Conservation (phyloP, 92 coral and sea anemone genomes). For the Umimayanthus chanpuru region DNA sequence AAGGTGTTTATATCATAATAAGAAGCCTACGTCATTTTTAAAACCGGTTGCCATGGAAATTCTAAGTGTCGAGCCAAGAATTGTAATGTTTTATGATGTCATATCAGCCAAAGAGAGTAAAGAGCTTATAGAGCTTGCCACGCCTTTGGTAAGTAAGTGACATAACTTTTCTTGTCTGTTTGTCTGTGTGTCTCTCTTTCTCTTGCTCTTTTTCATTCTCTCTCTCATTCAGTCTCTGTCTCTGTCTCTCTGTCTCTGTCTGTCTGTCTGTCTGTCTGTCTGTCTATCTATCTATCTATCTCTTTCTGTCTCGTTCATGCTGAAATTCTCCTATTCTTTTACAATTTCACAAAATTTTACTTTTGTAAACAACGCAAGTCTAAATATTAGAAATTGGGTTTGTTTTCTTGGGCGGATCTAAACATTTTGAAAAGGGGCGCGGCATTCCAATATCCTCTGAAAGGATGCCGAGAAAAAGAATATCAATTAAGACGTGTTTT, state of each 20-base stretch:
- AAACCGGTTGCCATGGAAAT: constrained; percentile 55
- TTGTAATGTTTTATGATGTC: constrained; percentile 45
- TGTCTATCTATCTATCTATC: too few species aligned
- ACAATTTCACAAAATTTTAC: too few species aligned
- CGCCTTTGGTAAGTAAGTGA: constrained; percentile 50
- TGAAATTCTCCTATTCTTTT: too few species aligned
- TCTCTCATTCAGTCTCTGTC: background rate
- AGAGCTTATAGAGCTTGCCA: constrained; percentile 42
- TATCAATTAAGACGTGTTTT: too few species aligned
- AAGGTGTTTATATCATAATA: constrained; percentile 45
- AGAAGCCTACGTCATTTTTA: constrained; percentile 32
- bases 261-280: too few species aligned
- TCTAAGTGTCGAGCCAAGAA: constrained; percentile 44
- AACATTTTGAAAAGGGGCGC: too few species aligned
- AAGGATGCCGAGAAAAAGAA: too few species aligned
- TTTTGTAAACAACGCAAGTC: too few species aligned
- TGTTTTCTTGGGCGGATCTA: too few species aligned
- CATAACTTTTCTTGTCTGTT: background rate
- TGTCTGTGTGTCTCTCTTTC: background rate
- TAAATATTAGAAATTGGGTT: too few species aligned
- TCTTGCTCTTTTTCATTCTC: background rate
- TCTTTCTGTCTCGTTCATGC: too few species aligned
- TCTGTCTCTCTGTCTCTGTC: background rate
- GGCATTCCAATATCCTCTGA: too few species aligned
- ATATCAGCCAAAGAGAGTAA: constrained; percentile 50